Evolutionary conservation across 1,140 invertebrate species (phyloP).

Genomic region (Dryas iulia): DNA sequence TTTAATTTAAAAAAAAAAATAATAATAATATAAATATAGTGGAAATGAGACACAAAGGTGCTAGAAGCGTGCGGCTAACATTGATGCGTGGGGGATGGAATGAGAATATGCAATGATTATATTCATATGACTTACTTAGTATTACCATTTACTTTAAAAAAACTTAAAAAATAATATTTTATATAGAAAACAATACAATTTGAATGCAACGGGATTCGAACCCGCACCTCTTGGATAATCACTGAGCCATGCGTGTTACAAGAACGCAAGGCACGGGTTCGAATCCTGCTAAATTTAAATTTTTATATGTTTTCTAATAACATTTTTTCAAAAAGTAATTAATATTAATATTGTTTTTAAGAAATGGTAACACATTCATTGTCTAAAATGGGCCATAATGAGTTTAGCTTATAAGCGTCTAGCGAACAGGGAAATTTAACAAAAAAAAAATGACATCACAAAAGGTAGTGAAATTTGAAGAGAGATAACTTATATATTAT

Average conservation of each 20-base stretch:
- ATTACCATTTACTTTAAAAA: constrained; percentile 13
- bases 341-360: neutral
- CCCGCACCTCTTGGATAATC: no score
- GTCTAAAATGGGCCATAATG: neutral
- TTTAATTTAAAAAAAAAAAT: constrained; percentile 17
- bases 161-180: neutral
- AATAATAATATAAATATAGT: constrained; percentile 28
- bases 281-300: no score
- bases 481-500: neutral
- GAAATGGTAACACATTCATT: constrained; percentile 20
- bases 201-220: no score
- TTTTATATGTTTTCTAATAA: no score
- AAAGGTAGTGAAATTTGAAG: constrained; percentile 2
- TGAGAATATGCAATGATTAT: constrained; percentile 22
- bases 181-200: no score
- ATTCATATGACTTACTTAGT: constrained; percentile 7
- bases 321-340: no score
- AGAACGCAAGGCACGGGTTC: no score
- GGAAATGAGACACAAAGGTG: constrained; percentile 46
- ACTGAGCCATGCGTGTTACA: no score
- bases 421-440: constrained; percentile 18
- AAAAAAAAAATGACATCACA: constrained; percentile 6
- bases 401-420: constrained; percentile 22
- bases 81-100: constrained; percentile 44
- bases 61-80: constrained; percentile 53